Evolutionary conservation across 2,113 vertebrate genomes (phyloP).

Genomic region (Ictalurus punctatus): DNA sequence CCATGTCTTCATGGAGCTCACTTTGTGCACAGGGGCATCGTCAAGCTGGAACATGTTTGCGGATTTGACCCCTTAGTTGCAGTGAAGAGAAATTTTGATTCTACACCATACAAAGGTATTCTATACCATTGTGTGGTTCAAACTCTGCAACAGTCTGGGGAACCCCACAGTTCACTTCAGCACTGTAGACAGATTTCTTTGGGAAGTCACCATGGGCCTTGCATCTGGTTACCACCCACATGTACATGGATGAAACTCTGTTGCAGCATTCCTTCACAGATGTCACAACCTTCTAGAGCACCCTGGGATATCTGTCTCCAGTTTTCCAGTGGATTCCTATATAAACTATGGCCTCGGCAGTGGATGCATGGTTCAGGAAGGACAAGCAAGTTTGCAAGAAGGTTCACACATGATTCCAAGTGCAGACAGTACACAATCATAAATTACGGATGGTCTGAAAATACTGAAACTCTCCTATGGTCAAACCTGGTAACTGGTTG

Average conservation of each 20-base stretch:
- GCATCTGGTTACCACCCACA: background rate
- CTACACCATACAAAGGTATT: too few species aligned
- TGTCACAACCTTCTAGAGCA: background rate
- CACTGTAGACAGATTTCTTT: background rate
- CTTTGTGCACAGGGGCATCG: background rate
- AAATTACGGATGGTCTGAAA: background rate
- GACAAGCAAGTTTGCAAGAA: background rate
- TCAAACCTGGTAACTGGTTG: background rate
- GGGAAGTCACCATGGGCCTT: background rate
- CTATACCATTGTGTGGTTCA: background rate
- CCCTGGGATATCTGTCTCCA: background rate
- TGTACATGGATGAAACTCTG: background rate
- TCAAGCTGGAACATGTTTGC: background rate
- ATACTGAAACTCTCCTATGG: background rate
- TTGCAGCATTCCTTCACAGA: background rate
- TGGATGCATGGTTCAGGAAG: background rate
- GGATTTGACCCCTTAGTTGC: background rate
- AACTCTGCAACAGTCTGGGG: background rate
- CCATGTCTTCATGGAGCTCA: background rate
- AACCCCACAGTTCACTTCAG: background rate
- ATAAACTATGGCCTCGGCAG: background rate
- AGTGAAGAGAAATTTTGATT: background rate
- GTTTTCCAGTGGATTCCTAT: background rate
- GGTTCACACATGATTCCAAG: background rate
- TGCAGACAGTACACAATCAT: background rate